phyloP scores from a whole-genome alignment of 2,797 vertebrate species.

The Simalia tracyae region DNA sequence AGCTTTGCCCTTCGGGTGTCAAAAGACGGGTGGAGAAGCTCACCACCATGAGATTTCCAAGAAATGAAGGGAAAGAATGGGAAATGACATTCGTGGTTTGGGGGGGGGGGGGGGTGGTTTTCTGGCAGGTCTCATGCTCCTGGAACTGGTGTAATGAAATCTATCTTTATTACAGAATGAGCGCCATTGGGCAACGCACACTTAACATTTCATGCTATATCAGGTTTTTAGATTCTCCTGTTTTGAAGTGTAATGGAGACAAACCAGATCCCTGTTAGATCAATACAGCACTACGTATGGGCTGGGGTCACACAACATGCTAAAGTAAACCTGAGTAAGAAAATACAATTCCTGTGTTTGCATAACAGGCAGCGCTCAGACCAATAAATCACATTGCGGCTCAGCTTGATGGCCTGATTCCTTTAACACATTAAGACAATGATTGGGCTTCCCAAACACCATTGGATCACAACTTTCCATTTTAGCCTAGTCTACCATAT shows the following conservation, averaged over 20 bases:
- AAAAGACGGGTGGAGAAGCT: neutral
- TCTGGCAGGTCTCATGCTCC: neutral
- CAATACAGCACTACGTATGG: neutral
- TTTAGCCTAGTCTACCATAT: neutral
- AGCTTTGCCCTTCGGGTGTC: neutral
- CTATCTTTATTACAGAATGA: neutral
- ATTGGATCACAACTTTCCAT: neutral
- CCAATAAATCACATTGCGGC: neutral
- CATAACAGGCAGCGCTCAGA: neutral
- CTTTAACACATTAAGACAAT: neutral
- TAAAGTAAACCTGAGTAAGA: neutral
- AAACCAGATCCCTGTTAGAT: neutral
- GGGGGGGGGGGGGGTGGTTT: accelerated
- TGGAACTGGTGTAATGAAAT: neutral
- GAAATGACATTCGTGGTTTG: neutral
- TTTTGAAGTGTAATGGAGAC: neutral
- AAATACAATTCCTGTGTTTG: neutral
- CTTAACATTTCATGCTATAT: neutral
- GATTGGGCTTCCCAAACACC: neutral
- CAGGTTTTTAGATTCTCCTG: neutral
- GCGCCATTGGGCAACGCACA: neutral
- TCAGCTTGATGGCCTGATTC: neutral
- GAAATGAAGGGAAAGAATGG: neutral
- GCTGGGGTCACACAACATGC: neutral
- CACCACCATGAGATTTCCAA: neutral